A percentile compares a stretch with the other conserved stretches of the same genome.
Conservation (phyloP, 2,797 vertebrate genomes). For the Macrochelys suwanniensis region DNA sequence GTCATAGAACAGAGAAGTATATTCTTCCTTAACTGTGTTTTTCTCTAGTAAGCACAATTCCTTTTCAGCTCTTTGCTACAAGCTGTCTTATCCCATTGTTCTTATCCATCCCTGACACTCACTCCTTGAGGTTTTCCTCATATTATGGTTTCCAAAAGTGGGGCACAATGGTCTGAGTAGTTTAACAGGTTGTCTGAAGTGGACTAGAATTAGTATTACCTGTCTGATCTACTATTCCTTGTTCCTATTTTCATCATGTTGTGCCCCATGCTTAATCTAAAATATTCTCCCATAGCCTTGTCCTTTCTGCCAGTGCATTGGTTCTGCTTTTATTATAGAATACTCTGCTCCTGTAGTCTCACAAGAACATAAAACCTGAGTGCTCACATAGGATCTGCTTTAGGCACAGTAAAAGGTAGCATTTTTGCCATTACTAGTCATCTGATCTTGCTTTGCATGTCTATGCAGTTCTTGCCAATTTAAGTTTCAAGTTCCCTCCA, state of each 20-base stretch:
- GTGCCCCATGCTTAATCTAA: neutral
- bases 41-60: neutral
- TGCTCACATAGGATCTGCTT: neutral
- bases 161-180: neutral
- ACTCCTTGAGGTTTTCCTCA: neutral
- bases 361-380: neutral
- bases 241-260: neutral
- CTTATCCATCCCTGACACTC: neutral
- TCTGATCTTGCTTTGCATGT: neutral
- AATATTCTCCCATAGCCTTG: neutral
- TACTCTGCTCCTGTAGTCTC: neutral
- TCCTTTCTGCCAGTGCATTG: neutral
- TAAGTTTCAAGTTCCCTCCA: neutral
- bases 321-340: neutral
- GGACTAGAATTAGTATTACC: neutral
- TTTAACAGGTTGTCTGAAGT: neutral
- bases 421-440: neutral
- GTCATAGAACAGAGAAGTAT: neutral
- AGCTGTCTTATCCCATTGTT: neutral
- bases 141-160: neutral
- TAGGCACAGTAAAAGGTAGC: neutral
- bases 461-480: neutral
- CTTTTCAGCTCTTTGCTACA: neutral
- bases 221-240: neutral
- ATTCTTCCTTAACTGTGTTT: neutral